Evolutionary conservation across 37 sponge, comb jelly and placozoan species (phyloP), one percentile per base, ranked within the genome.

Genomic region (Chondrilla cf. caribensis): DNA sequence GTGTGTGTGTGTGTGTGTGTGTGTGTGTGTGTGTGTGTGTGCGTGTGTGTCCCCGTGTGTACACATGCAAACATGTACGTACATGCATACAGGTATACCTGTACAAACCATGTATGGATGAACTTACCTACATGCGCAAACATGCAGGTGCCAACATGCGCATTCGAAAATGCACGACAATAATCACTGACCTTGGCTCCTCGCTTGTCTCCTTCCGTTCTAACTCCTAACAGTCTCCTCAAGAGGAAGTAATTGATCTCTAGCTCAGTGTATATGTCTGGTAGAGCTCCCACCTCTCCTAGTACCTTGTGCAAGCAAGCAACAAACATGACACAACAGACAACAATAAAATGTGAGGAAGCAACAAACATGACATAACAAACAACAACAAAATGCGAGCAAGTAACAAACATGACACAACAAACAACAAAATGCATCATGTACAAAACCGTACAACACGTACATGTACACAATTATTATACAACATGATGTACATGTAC

Each of bases 191-290:
- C 94, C 87, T 93, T 97, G 17, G 98, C 98, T 58, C 95, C 98
- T 70, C 89, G 88, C 87, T 93, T 90, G 81, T 95, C 92, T 70
- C 95, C 98, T 65, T 97, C 98, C 15, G 89, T 95, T 60, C 98
- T 77, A 0, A 97, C 98, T 38, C 98, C 98, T 29, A 97, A 81
- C 35, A 97, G 70, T 2, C 98, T 79, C 42, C 94, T 68, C 40
- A 97, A 78, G 14, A 97, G 84, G 79, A 93, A 92, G 81, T 95
- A 97, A 38, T 89, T 90, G 83, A 97, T 95, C 72, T 97, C 98
- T 58, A 97, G 77, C 62, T 92, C 93, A 14, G 86, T 85, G 62
- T 86, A 97, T n/a, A 97, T 95, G 79, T 91, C 94, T 1, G 98
- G 98, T 0, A 97, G 86, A 1, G 93, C 88, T 8, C 94, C 95